Base-by-base conservation (phyloP, 2,888 invertebrate genomes). In the Schizotus pectinicornis region DNA sequence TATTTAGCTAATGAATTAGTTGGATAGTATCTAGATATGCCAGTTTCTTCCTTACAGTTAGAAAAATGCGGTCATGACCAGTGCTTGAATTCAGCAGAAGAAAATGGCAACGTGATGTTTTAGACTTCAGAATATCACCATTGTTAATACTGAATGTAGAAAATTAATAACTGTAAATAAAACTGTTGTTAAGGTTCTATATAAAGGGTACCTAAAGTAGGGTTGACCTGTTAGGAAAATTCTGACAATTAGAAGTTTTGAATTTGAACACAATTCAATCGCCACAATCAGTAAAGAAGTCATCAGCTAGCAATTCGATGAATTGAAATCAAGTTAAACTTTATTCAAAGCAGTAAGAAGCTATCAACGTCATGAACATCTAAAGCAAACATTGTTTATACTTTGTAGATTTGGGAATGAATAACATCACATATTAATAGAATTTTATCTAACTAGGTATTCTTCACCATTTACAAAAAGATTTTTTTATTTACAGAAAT, bases 91-190 rank as follows among this genome's bases (percentile, higher is more conserved):
- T 39, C 7, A 34, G 34, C 30, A 38, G 33, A 46, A 36, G 12
- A 37, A 1, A 22, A 47, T 55, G 51, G 51, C 51, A 51, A 42
- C 48, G 55, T 55, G 55, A 55, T 55, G 48, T 49, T 33, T 37
- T 22, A 22, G 22, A 22, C 5, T 22, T 32, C 14, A 31, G 31
- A 36, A 49, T 43, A 34, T 38, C 34, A 52, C 11, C 9, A 34
- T n/a, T 38, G 9, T 13, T 46, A 54, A 54, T 54, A 54, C 54
- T 54, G 54, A 14, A 41, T 41, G 43, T 31, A 41, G 7, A 34
- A 54, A 38, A 47, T 32, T 47, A 54, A 47, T 13, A 37, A 22
- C 22, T 22, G 22, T 22, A 22, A 22, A 41, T 39, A 45, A 39
- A 41, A 49, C 37, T 38, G 30, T 45, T 45, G 45, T 22, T 11